Base-by-base conservation (phyloP, 2,113 vertebrate genomes). In the Amphilophus citrinellus region DNA sequence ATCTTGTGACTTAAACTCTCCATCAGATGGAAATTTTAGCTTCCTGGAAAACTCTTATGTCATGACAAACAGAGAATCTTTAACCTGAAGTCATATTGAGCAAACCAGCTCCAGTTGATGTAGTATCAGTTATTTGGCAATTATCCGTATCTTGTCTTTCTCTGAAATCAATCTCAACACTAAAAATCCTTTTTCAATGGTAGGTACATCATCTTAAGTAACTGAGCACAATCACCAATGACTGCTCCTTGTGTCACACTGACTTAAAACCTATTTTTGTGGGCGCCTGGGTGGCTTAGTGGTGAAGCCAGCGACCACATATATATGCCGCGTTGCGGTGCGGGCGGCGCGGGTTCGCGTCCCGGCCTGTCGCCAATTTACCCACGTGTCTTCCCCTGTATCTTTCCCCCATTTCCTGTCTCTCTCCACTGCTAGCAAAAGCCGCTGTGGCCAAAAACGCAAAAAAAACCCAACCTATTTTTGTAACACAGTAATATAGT, bases 1-100 rank as follows among this genome's bases (percentile, higher is more conserved):
- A 89, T 94, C 95, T 94, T 95, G 90, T 96, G 95, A 95, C 93
- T 90, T 65, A 6, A 84, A 86, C 78, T 84, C 65, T 13, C 47
- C 78, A 66, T 89, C 75, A 85, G 85, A 87, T 68, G 32, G 84
- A 87, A 84, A 59, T 37, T 71, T 77, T 10, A 53, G 62, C 76
- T 90, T 87, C 80, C 47, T 44, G 84, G 60, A 88, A 88, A 80
- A 66, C 4, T 17, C 22, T 82, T 32, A 13, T 10, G 17, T 87
- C 77, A 76, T 62, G 59, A 14, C 60, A 82, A 86, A 82, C 7
- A 24, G 27, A 15, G 27, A 78, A 59, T 61, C 30, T 58, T 77
- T 61, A 76, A 77, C 13, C 53, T 58, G 44, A 53, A 39, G 14
- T 77, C 17, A 78, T 56, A 44, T 59, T 27, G 11, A 9, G 61